These are phyloP conservation scores for Machimus atricapillus DNA, from an alignment of 2,888 invertebrate species.

Conservation along the genomic window DNA sequence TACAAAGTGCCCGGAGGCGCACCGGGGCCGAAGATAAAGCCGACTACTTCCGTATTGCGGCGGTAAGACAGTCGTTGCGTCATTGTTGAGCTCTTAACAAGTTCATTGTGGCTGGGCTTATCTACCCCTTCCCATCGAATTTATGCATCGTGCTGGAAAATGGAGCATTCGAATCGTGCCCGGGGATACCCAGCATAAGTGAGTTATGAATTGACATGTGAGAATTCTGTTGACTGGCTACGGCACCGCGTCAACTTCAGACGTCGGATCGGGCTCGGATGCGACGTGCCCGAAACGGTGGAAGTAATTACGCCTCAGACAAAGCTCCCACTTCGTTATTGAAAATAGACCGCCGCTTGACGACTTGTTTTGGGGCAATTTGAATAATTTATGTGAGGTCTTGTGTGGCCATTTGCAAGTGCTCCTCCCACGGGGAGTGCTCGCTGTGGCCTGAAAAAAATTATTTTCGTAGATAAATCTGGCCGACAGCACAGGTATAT, in stretches of 20 bases:
- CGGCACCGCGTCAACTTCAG: conserved; percentile 5
- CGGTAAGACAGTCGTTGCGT: conserved; percentile 40
- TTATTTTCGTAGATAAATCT: background rate
- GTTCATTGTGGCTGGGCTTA: conserved; percentile 44
- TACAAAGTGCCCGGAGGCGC: background rate
- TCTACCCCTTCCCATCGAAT: conserved; percentile 47
- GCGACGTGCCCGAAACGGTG: conserved; percentile 43
- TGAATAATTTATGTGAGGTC: background rate
- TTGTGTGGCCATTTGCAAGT: background rate
- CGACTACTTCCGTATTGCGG: background rate
- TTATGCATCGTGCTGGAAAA: conserved; percentile 47
- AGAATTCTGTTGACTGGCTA: conserved; percentile 5
- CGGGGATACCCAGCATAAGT: conserved; percentile 31
- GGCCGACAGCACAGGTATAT: background rate
- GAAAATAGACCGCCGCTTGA: background rate
- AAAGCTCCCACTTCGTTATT: conserved; percentile 11
- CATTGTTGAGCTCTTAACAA: conserved; percentile 43
- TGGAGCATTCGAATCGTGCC: conserved; percentile 38
- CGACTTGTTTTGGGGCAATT: background rate
- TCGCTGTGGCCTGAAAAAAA: background rate
- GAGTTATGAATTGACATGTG: conserved; percentile 41
- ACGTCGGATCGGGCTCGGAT: background rate
- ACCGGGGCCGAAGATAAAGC: background rate
- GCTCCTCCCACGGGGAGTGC: background rate
- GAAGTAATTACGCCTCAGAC: conserved; percentile 45